phyloP scores from a whole-genome alignment of 2,797 vertebrate genomes.

The Crossoptilon crossoptilon region DNA sequence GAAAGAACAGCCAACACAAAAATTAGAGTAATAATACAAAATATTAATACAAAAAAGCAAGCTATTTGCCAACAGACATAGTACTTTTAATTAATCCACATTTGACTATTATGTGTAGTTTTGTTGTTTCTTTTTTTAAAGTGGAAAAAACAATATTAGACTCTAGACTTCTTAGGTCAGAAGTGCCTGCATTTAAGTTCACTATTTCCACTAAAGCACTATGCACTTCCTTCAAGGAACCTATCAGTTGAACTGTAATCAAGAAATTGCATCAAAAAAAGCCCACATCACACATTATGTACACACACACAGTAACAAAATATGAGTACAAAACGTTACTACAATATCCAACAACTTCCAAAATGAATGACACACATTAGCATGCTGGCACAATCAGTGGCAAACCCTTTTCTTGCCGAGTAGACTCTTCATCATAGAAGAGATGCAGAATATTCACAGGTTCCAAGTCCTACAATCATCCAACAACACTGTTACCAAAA shows the following conservation, averaged over 20 bases:
- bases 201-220: neutral
- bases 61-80: neutral
- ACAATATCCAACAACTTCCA: neutral
- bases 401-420: constrained; percentile 79
- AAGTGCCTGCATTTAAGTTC: neutral
- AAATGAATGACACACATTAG: constrained; percentile 44
- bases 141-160: neutral
- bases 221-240: neutral
- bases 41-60: neutral
- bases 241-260: neutral
- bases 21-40: neutral
- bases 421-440: constrained; percentile 72
- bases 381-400: constrained; percentile 75
- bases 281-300: neutral
- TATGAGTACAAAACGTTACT: constrained; percentile 40
- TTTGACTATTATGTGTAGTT: neutral
- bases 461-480: constrained; percentile 80
- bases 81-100: neutral
- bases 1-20: neutral
- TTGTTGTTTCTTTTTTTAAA: neutral
- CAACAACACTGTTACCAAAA: constrained; percentile 70
- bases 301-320: neutral
- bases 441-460: constrained; percentile 70
- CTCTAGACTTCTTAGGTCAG: neutral
- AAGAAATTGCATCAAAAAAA: constrained; percentile 74